Evolutionary conservation across 2,888 invertebrate species (phyloP), one percentile per base, ranked within the genome.

Genomic region (Drosophila neonasuta): DNA sequence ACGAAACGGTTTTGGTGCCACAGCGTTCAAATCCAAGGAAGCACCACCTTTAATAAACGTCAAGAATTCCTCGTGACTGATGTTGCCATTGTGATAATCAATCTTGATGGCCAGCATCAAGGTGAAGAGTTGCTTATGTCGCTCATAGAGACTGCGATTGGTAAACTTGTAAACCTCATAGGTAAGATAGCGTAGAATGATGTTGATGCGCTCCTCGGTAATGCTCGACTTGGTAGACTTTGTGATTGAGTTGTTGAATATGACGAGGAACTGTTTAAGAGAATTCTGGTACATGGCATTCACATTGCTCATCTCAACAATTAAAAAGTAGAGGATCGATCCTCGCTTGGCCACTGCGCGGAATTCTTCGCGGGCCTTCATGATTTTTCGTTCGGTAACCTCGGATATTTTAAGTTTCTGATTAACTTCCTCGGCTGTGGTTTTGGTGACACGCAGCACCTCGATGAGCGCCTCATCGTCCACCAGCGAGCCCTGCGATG

Each of bases 211-310:
- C 89, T 98, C 98, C 76, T 94, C 94, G 0, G 97, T 97, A 34
- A 96, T 92, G 46, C 94, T 94, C 72, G 95, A 97, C 90, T 97
- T 97, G 7, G 94, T 93, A 0, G 98, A 97, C 91, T 96, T 97
- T 0, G 95, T 96, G 76, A 99, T 98, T 0, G 98, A 97, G 85
- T 95, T 95, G 89, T 99, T 98, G 89, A 99, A 99, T 71, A 98
- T 95, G 10, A 94, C 96, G 45, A 99, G 92, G 91, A 99, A 99
- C 90, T 99, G 98, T 88, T 97, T 97, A 52, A 99, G 92, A 0
- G 98, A 97, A 80, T 98, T 98, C 91, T 99, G 99, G 89, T 99
- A 99, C 98, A 99, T 99, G 8, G 95, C 93, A 88, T 98, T 98
- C 0, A 99, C 98, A 88, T 97, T 95, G 86, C 97, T 97, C 98